Percentiles rank a stretch among this genome's conserved stretches.
These are phyloP conservation scores for Synodontis membranacea DNA, from an alignment of 2,113 vertebrate species.

Conservation along the genomic window DNA sequence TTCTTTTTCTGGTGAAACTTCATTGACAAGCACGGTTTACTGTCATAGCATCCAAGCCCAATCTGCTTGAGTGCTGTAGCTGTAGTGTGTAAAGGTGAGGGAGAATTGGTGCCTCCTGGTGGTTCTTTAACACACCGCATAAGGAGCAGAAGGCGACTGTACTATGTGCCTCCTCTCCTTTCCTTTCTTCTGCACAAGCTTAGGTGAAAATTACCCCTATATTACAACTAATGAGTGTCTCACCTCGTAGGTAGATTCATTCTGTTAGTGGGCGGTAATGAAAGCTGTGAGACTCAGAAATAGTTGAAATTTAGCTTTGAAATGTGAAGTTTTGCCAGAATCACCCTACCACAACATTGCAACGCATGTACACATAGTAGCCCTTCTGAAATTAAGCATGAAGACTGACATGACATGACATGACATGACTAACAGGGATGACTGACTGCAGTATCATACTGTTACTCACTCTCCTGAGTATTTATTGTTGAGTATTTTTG, in stretches of 20 bases:
- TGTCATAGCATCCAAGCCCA: background rate
- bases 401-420: background rate
- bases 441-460: background rate
- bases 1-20: background rate
- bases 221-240: background rate
- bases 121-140: constrained; percentile 18
- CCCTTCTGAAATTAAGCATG: background rate
- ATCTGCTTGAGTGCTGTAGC: background rate
- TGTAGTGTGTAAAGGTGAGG: constrained; percentile 1
- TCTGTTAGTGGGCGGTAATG: background rate
- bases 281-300: background rate
- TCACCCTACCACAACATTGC: background rate
- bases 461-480: background rate
- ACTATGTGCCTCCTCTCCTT: background rate
- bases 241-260: background rate
- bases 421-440: background rate
- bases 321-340: background rate
- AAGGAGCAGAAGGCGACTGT: background rate
- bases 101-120: constrained; percentile 45
- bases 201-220: background rate
- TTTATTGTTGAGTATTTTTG: background rate
- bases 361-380: background rate
- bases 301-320: background rate
- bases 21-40: background rate
- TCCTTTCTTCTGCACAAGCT: background rate